Evolutionary conservation across 2,113 vertebrate species (phyloP).

Genomic region (Poecilia latipinna): DNA sequence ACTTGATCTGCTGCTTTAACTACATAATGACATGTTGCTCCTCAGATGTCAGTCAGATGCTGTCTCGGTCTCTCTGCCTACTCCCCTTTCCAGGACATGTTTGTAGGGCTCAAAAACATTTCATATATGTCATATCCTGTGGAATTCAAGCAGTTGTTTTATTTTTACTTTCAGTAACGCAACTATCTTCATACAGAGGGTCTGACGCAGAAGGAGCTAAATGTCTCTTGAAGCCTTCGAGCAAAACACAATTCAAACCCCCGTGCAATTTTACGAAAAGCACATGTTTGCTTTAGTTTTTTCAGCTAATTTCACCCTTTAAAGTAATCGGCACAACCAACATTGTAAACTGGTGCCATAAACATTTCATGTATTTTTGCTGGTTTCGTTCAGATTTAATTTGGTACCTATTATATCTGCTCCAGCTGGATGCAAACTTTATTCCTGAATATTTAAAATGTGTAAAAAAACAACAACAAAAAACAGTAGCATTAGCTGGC

Average conservation of each 20-base stretch:
- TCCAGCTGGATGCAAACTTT: neutral
- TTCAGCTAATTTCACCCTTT: too few species aligned
- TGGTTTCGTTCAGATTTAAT: neutral
- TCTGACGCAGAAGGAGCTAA: neutral
- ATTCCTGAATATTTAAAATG: neutral
- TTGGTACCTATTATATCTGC: neutral
- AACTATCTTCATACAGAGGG: neutral
- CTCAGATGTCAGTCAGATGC: conserved; percentile 57
- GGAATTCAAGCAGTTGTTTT: neutral
- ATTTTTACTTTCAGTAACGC: neutral
- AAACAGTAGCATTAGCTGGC: neutral
- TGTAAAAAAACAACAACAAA: neutral
- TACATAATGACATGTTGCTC: conserved; percentile 61
- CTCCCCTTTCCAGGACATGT: neutral
- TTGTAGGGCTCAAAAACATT: neutral
- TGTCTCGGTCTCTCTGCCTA: conserved; percentile 10
- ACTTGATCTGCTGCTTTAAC: conserved; percentile 65
- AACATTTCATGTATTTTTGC: neutral
- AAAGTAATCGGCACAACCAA: too few species aligned
- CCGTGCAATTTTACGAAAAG: neutral
- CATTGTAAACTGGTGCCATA: neutral
- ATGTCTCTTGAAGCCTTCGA: neutral
- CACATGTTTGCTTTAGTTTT: neutral
- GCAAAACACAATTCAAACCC: neutral
- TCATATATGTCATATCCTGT: conserved; percentile 1